Evolutionary conservation across 2,888 invertebrate species (phyloP), one percentile per base, ranked within the genome.

Genomic region (Hypolimnas misippus): DNA sequence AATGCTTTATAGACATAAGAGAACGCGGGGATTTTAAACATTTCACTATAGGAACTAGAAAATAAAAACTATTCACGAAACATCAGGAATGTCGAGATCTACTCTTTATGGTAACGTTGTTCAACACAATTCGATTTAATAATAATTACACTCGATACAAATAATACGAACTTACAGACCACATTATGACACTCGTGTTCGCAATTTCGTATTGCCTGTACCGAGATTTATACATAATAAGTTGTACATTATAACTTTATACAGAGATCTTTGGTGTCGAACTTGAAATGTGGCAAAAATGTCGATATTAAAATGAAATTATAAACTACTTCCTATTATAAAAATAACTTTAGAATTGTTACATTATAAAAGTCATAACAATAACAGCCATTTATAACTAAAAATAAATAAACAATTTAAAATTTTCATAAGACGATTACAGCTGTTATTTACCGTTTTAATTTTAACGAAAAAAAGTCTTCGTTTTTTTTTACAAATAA

Each of bases 41-140:
- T 71, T 46, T 46, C 21, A 64, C 66, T 73, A 74, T 76, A 81
- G 80, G 78, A 78, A 80, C 75, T 78, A 77, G 74, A 67, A 53
- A 73, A 66, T 79, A 82, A 81, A n/a, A 81, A 75, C 75, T 75
- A 75, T 73, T 76, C 78, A 82, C 77, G 78, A 77, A 76, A 82
- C 75, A 83, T 76, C 76, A 78, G 90, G 87, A 90, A 90, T 88
- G 89, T 88, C 82, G 88, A 90, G 85, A 89, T 87, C 73, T 56
- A 56, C 64, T 49, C 86, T 78, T 80, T 76, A 74, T 74, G 60
- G 57, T 62, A 62, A 58, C 67, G 68, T 71, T 78, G 80, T 83
- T 79, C 83, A 83, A 83, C 82, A 81, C 79, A 66, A 46, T 46
- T 12, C 44, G 44, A 46, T 46, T 46, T 46, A 46, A 21, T 58